Evolutionary conservation across 2,797 vertebrate species (phyloP).

Genomic region (Hipposideros larvatus): DNA sequence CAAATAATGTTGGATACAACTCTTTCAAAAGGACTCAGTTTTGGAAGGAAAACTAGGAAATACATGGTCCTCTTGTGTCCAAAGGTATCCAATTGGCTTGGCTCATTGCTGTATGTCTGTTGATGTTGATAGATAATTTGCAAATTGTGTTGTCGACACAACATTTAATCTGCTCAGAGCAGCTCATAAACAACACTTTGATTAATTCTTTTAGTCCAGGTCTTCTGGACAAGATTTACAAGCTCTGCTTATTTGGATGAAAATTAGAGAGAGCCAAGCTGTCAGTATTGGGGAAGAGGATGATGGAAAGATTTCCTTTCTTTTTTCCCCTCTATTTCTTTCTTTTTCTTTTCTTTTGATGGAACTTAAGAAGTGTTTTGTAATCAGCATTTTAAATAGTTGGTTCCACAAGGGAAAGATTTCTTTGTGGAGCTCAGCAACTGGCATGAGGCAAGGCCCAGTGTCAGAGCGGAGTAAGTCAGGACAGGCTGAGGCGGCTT

Average conservation of each 20-base stretch:
- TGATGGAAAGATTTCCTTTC: conserved; percentile 58
- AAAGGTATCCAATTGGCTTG: conserved; percentile 67
- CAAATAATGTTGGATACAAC: conserved; percentile 48
- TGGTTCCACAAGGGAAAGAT: conserved; percentile 18
- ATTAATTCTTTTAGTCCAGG: conserved; percentile 88
- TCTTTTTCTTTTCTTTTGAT: conserved; percentile 70
- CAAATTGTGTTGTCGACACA: conserved; percentile 88
- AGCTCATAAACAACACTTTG: conserved; percentile 89
- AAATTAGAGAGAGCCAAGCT: conserved; percentile 87
- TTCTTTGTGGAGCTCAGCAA: conserved; percentile 52
- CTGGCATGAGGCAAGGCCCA: conserved; percentile 50
- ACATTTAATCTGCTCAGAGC: conserved; percentile 88
- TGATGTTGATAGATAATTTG: conserved; percentile 88
- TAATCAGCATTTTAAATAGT: conserved; percentile 80
- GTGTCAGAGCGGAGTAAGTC: background rate
- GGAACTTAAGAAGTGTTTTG: conserved; percentile 78
- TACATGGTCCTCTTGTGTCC: conserved; percentile 38
- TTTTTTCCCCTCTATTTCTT: background rate
- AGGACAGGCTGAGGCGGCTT: background rate
- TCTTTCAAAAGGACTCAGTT: conserved; percentile 51
- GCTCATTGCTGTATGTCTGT: conserved; percentile 62
- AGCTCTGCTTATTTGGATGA: conserved; percentile 87
- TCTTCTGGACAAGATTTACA: conserved; percentile 89
- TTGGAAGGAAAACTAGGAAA: conserved; percentile 70
- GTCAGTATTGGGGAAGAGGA: conserved; percentile 77